Evolutionary conservation across 2,113 vertebrate species (phyloP), one percentile per base, ranked within the genome.

Genomic region (Cyphomyrus plagiostoma): DNA sequence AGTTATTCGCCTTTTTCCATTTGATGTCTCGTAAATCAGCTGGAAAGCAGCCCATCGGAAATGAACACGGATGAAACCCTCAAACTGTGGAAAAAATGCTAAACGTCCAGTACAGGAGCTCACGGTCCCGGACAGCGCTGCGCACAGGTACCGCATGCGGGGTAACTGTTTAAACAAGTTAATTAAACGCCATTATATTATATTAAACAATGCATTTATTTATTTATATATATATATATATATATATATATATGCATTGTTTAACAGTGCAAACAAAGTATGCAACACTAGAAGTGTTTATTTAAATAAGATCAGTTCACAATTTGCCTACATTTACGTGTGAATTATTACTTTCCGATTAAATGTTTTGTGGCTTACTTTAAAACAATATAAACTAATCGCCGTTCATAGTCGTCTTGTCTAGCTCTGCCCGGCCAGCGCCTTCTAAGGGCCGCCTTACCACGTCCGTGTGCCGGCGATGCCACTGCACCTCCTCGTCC

Each of bases 401-500:
- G 30, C 26, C 15, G 35, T 35, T 77, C 70, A 17, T 39, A 39
- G 30, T 77, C 0, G 30, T 77, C 70, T 26, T 77, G 30, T 9
- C 70, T 23, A 13, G 26, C 35, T 77, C 2, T 19, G 35, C 13
- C 13, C 70, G 15, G 15, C 10, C 70, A 30, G 15, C 70, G n/a
- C n/a, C 66, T 35, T 35, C 15, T 21, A 35, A 35, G 26, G 6
- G 6, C 70, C 23, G 46, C 2, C 91, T 94, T 94, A 96, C 96
- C 95, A 95, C 94, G 11, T 95, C 94, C 90, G 93, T 94, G 94
- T 94, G 95, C 90, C 94, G 94, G 46, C 94, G 91, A 90, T 94
- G 96, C 95, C 95, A 96, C 84, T 95, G 94, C 94, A 95, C 94
- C 92, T 96, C 95, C 92, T 96, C 95, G 90, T 96, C 96, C 88